Base-by-base conservation (phyloP, 2,113 vertebrate species). In the Benitochromis conjunctus region DNA sequence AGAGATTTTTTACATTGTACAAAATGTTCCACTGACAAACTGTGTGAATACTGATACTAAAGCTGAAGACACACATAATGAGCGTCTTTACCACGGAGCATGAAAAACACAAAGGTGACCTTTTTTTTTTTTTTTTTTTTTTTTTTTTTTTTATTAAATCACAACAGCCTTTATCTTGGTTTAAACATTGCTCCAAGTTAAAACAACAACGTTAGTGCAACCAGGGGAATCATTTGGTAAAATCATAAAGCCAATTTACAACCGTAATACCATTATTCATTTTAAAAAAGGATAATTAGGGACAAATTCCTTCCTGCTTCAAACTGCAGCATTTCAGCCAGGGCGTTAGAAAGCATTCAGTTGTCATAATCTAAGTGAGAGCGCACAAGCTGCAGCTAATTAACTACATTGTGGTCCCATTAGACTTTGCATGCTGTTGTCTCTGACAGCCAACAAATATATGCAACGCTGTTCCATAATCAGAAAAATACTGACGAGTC, bases 401-500 rank as follows among this genome's bases (percentile, higher is more conserved):
- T 80, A 88, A 29, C 48, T 19, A 43, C 86, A 46, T 41, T 55
- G 62, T 48, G 57, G 80, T 82, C 57, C 31, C 57, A 71, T 80
- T 46, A 79, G 19, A 41, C 26, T 55, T 19, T 34, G 79, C 83
- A 36, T 62, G 56, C 66, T 81, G 82, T 16, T 81, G 19, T 66
- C 79, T 78, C 43, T 56, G 79, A 85, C 83, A 80, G 83, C 77
- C 51, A 80, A 54, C 62, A 82, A 69, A 71, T 69, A 84, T 55
- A 48, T 80, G 19, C 77, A 80, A 85, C 77, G 36, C 6, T 6
- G 26, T 24, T 69, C 51, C 41, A n/a, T 80, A 48, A 57, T 85
- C 60, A 71, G 26, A 58, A 81, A 81, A 86, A 86, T n/a, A 38
- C 24, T 14, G 79, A 86, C 51, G 41, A 34, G 57, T 56, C 34